Conservation (phyloP, 2,888 invertebrate species). For the Sturmia bella region DNA sequence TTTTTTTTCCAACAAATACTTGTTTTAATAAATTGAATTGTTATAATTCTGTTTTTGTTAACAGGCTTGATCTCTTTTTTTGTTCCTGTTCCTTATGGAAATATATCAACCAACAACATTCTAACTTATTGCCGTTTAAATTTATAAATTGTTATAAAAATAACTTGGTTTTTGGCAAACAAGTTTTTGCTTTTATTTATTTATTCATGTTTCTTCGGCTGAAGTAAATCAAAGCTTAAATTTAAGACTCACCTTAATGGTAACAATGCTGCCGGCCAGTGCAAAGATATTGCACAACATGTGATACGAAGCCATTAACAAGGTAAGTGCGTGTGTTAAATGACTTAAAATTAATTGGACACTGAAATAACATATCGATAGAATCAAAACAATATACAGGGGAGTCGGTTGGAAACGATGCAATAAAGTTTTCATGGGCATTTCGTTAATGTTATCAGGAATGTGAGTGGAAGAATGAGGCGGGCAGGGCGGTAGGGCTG, state of each 20-base stretch:
- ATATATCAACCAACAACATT: conserved; percentile 33
- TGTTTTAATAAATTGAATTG: not conserved
- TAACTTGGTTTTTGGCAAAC: not conserved
- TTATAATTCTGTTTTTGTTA: not conserved
- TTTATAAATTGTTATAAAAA: conserved; percentile 14
- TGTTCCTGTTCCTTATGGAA: conserved; percentile 44
- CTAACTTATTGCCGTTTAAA: conserved; percentile 17
- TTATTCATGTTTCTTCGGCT: not conserved
- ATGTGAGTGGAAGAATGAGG: not conserved
- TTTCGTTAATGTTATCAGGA: conserved; percentile 75
- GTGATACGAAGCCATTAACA: conserved; percentile 96
- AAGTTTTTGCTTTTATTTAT: not conserved
- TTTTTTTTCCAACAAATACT: not conserved
- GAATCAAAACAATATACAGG: conserved; percentile 87
- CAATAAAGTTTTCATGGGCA: conserved; percentile 91
- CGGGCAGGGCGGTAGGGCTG: not conserved
- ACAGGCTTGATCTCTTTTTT: conserved; percentile 12
- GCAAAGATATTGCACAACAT: conserved; percentile 96
- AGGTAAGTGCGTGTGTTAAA: conserved; percentile 93
- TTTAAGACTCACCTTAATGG: conserved; percentile 86
- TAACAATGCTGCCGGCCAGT: conserved; percentile 89
- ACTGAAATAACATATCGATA: conserved; percentile 89
- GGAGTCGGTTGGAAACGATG: conserved; percentile 89
- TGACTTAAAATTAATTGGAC: conserved; percentile 93
- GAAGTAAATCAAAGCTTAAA: conserved; percentile 16